Base-by-base conservation (phyloP, 1,140 invertebrate species). In the Dreissena polymorpha region DNA sequence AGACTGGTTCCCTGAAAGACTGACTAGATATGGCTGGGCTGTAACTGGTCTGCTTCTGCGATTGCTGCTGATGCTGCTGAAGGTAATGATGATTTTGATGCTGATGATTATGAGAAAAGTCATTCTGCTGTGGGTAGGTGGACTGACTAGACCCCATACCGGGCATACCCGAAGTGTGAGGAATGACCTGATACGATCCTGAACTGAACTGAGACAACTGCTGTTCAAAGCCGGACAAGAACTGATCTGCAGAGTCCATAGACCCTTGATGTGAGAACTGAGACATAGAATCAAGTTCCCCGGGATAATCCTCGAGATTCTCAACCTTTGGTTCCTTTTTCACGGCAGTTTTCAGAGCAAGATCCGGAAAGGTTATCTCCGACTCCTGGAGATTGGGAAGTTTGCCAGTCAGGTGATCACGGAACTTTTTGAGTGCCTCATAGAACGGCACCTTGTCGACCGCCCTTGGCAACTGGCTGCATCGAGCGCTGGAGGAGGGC, bases 391-490 rank as follows among this genome's bases (percentile, higher is more conserved):
- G 94, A 90, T 97, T 95, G 8, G 96, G 93, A 85, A 98, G 95
- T n/a, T 96, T 94, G 0, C 98, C 98, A 91, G 97, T 97, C n/a
- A 99, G 93, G 94, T 98, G 97, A 93, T 99, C 98, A 29, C 97
- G 94, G 92, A 99, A 97, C 92, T 98, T 98, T 91, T 98, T 98
- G 23, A 99, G 94, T 25, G 97, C 97, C 57, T 96, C 95, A 94
- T 99, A 99, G 94, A 99, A 99, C 83, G 98, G 98, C 55, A 99
- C 97, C 93, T 99, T 99, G 93, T 99, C 98, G 0, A 97, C 96
- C 3, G 98, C 97, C 84, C 98, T 95, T 0, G 98, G 98, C 85
- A 99, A 94, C 91, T 99, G 98, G 39, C 98, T 97, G 94, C 98
- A 99, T 81, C 98, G 95, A 55, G 98, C 98, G 92, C 97, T 98